phyloP scores from a whole-genome alignment of 2,113 vertebrate genomes.

The Caretta caretta region DNA sequence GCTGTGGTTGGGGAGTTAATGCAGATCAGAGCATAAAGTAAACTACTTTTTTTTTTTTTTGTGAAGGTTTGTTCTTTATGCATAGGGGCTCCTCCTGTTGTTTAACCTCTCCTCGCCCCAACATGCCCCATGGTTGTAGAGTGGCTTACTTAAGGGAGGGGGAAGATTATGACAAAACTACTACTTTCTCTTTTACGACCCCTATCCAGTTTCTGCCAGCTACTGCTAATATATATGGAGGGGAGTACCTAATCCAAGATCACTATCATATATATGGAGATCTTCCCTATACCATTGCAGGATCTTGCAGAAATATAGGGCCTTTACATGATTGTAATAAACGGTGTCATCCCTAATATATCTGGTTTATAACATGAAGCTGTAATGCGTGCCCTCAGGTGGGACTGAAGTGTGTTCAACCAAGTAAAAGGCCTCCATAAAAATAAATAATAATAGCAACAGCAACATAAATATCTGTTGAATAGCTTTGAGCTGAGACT shows the following conservation, averaged over 20 bases:
- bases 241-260: background rate
- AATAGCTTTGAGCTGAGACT: slow-evolving; percentile 29
- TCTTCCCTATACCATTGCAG: background rate
- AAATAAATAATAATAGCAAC: background rate
- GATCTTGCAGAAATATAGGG: background rate
- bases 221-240: background rate
- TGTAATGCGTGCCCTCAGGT: background rate
- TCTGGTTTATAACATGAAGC: background rate
- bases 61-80: background rate
- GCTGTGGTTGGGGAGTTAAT: background rate
- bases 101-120: background rate
- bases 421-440: background rate
- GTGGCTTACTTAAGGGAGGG: background rate
- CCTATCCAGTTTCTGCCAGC: background rate
- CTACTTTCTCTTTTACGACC: background rate
- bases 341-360: background rate
- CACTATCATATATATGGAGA: background rate
- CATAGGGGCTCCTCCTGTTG: background rate
- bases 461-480: background rate
- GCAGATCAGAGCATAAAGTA: background rate
- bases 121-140: background rate
- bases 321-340: background rate
- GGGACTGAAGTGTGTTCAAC: background rate
- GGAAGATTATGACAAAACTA: background rate
- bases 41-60: background rate